These are phyloP conservation scores for Cryptomyrus ogoouensis DNA, from an alignment of 2,113 vertebrate species.

Conservation along the genomic window DNA sequence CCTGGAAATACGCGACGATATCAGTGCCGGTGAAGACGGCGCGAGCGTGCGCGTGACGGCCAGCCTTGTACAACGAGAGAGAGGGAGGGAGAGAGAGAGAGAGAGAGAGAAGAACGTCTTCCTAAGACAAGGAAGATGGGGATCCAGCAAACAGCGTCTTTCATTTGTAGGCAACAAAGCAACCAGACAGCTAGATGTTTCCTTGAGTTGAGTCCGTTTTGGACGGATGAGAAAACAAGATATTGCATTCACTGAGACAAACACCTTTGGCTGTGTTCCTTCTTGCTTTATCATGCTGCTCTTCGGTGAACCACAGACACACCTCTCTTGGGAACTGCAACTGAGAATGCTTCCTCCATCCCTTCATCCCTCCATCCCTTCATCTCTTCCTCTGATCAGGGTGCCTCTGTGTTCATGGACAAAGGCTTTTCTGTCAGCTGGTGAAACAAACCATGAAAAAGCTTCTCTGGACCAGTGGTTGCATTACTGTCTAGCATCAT, in stretches of 20 bases:
- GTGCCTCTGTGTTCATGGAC: background rate
- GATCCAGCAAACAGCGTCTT: background rate
- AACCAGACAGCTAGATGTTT: background rate
- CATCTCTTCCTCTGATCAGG: background rate
- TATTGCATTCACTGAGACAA: background rate
- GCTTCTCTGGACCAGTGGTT: constrained; percentile 2
- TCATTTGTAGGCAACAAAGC: constrained; percentile 19
- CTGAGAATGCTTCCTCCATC: background rate
- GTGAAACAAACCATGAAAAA: background rate
- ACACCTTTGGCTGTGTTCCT: background rate
- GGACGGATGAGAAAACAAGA: background rate
- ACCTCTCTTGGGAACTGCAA: background rate
- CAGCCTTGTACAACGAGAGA: background rate
- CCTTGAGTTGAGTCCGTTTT: background rate
- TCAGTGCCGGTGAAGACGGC: background rate
- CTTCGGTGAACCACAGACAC: background rate
- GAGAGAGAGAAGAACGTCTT: background rate
- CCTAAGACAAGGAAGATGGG: background rate
- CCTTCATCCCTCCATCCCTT: constrained; percentile 9
- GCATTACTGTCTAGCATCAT: background rate
- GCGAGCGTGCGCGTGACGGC: background rate
- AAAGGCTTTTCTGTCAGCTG: background rate
- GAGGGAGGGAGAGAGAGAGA: background rate
- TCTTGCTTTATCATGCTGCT: constrained; percentile 2
- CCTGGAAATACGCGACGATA: background rate